Evolutionary conservation across 2,888 invertebrate genomes (phyloP), one percentile per base, ranked within the genome.

Genomic region (Thymelicus acteon): DNA sequence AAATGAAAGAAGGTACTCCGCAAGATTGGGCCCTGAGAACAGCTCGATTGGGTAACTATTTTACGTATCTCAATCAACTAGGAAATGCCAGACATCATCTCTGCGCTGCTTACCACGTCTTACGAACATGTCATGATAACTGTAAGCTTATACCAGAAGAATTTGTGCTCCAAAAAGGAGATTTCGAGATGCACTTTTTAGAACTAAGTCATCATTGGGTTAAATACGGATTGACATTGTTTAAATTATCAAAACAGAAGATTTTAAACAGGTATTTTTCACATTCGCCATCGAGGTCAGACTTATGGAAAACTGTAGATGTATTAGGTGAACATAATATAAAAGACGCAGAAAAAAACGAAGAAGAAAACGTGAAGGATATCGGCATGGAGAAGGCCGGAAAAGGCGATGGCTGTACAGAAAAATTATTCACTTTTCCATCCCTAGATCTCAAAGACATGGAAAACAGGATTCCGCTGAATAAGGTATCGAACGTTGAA

Each of bases 11-110:
- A 73, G 94, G 94, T 40, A 94, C 95, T 52, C 93, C 95, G 0
- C 89, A 95, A 61, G 92, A 93, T 76, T 95, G 95, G 95, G 94
- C 95, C 0, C 79, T 94, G 67, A 88, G 94, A 71, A 89, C 95
- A 19, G 94, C 94, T 0, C 86, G 95, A 48, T 87, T 95, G 1
- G 95, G 94, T 15, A 91, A 93, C 76, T 92, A 94, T 75, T 95
- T 95, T 75, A 91, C 89, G 0, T 90, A 89, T 72, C 79, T 93
- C 2, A 90, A 89, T 72, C 85, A 90, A 72, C 83, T 87, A 15
- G 86, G 83, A 15, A 91, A 94, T 75, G 95, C 96, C 4, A 88
- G 96, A 52, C 96, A 96, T 83, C 96, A 96, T 82, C 88, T 97
- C 72, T 95, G 95, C 76, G 95, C 95, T 52, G 95, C 96, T 0